Percentiles rank a stretch among this genome's conserved stretches.
phyloP scores from a whole-genome alignment of 2,888 invertebrate genomes.

The Pseudoips prasinana region DNA sequence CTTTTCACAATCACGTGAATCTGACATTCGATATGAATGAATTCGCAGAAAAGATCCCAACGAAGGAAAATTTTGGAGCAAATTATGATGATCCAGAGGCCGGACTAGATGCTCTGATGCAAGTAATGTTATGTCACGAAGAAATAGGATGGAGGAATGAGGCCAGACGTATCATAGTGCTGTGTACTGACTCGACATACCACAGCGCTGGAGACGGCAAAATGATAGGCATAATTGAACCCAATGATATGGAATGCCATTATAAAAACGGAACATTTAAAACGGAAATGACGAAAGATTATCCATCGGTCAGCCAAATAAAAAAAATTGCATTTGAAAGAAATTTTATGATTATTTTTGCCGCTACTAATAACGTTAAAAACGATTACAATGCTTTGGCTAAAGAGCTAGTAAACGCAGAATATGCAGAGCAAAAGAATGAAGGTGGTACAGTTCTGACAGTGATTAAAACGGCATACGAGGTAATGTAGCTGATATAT shows the following conservation, averaged over 20 bases:
- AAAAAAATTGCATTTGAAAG: constrained; percentile 84
- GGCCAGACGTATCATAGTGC: constrained; percentile 87
- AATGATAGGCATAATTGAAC: constrained; percentile 84
- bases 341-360: constrained; percentile 90
- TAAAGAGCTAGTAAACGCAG: constrained; percentile 85
- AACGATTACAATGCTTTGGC: constrained; percentile 78
- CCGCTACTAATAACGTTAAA: constrained; percentile 73
- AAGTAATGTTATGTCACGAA: constrained; percentile 87
- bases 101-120: constrained; percentile 94
- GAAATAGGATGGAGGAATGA: constrained; percentile 88
- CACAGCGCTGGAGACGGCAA: constrained; percentile 93
- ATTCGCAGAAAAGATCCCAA: constrained; percentile 43
- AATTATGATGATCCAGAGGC: constrained; percentile 90
- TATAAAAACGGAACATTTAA: constrained; percentile 79
- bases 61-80: constrained; percentile 46
- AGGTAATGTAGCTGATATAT: constrained; percentile 77
- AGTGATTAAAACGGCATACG: constrained; percentile 86
- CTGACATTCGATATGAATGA: constrained; percentile 80
- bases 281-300: constrained; percentile 83
- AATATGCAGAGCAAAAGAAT: constrained; percentile 71
- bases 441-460: constrained; percentile 82
- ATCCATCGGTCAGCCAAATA: constrained; percentile 89
- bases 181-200: constrained; percentile 90
- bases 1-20: constrained; percentile 87
- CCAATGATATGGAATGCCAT: constrained; percentile 87